Base-by-base conservation (phyloP, 2,888 invertebrate genomes). In the Ommatoiulus sabulosus region DNA sequence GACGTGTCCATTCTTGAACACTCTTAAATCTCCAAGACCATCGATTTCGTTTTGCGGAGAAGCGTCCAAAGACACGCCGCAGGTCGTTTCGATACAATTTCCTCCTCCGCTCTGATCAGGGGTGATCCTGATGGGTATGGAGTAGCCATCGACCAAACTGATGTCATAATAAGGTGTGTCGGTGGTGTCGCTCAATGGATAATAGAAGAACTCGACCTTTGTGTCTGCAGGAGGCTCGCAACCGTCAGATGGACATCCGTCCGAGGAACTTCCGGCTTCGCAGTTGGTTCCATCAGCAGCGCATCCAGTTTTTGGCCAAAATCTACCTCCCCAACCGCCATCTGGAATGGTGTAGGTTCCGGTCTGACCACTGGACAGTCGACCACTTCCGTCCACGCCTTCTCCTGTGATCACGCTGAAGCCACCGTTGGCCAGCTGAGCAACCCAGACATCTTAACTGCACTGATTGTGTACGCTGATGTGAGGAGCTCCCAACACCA, bases 121-220 rank as follows among this genome's bases (percentile, higher is more conserved):
- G 17, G 24, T 57, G 86, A 88, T 88, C 17, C 86, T 87, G 5
- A 48, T 46, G 86, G 88, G 87, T 15, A 88, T 24, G 24, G 44
- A 46, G 88, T 88, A 88, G 35, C 88, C 88, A 72, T 88, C 88
- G 43, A 88, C 88, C 86, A 88, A 46, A 24, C 88, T 88, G 44
- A 88, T 86, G n/a, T 88, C 88, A n/a, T 88, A 88, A 20, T 63
- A 88, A 8, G 88, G 86, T 12, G 86, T 44, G n/a, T 46, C 44
- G 0, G 44, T 44, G 44, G 86, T 86, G 46, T 86, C 86, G 20
- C 44, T 46, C 12, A 84, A 20, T 84, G 84, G 84, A 15, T 43
- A 24, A 72, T 72, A 48, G 80, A 80, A 87, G 43, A 87, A 87
- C 20, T 87, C 87, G 20, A 87, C 80, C 46, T 87, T 87, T 1